Evolutionary conservation across 2,888 invertebrate species (phyloP), one percentile per base, ranked within the genome.

Genomic region (Ceramica pisi): DNA sequence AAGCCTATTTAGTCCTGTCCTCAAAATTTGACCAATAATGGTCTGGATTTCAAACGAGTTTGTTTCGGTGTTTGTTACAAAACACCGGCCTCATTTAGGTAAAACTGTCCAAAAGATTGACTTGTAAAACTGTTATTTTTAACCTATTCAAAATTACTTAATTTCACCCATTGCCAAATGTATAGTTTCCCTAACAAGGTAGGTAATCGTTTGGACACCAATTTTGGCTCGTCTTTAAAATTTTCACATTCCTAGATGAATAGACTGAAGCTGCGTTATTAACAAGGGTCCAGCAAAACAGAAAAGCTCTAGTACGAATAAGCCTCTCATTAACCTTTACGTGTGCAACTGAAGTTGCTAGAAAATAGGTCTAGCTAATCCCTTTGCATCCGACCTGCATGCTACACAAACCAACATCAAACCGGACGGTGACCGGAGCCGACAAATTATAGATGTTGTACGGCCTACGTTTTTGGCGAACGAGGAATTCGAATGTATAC

Each of bases 261-360:
- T 14, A 6, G 41, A 41, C 6, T 14, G 41, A 46, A 46, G 46
- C 19, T 53, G 5, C 10, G 10, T 12, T 46, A 44, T 2, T 7
- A 10, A 44, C 41, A 41, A 35, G 16, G 23, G 8, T 10, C 19
- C 12, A 2, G 19, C 44, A 53, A 65, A 23, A 65, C 6, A 7
- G n/a, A 35, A 10, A 19, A 41, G 19, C n/a, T 48, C 67, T 23
- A 21, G 19, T 51, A 41, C 9, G 12, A 0, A 14, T 50, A 38
- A 19, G 50, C 51, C 31, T 67, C 51, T 78, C 62, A 77, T 72
- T 46, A 60, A 44, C 44, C 26, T 50, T 76, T 55, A 41, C 19
- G 35, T n/a, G 12, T 50, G 41, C 3, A 26, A 23, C 44, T 63
- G 46, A 51, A 46, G 26, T 51, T 14, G 35, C 21, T 44, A 31